Base-by-base conservation (phyloP, 2,797 vertebrate species). In the Merluccius polli region DNA sequence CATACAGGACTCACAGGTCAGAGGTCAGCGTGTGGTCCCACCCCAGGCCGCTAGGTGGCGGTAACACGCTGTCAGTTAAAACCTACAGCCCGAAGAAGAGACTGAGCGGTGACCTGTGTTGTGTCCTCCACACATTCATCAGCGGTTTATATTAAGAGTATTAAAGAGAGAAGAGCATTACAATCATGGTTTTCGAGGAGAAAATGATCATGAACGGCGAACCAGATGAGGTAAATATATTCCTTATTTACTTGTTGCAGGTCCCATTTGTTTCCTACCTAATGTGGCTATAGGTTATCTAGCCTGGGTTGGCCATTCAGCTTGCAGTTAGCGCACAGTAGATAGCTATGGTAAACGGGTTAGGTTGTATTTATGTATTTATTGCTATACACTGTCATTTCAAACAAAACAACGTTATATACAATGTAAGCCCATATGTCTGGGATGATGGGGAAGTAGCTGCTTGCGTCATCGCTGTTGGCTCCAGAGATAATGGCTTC, bases 131-230 rank as follows among this genome's bases (percentile, higher is more conserved):
- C 76, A 10, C 1, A 33, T 48, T 68, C 78, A 72, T 69, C 69
- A 79, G 68, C 72, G 33, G 76, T 77, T 80, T 73, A 73, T 24
- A 29, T 75, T 52, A 79, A 74, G 7, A 71, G 1, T 31, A 6
- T 0, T 18, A 0, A 18, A 86, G n/a, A n/a, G n/a, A n/a, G n/a
- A 79, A 74, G 7, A 71, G 1, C 31, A 6, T 0, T 18, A 0
- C 16, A 86, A 86, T 71, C 73, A 95, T 95, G 94, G 93, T 92
- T 81, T 89, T 90, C 27, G 94, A 94, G 65, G 90, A 94, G 72
- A 94, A 94, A 84, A 90, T 90, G 92, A 91, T 94, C 59, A 44
- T 74, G 69, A 93, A 92, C 79, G 93, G 93, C 81, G 93, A 94
- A 35, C 93, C 94, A 12, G 92, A 93, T 0, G 90, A 93, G 72